Percentiles rank a stretch among this genome's conserved stretches.
phyloP scores from a whole-genome alignment of 2,888 invertebrate genomes.

The Metacarcinus magister region DNA sequence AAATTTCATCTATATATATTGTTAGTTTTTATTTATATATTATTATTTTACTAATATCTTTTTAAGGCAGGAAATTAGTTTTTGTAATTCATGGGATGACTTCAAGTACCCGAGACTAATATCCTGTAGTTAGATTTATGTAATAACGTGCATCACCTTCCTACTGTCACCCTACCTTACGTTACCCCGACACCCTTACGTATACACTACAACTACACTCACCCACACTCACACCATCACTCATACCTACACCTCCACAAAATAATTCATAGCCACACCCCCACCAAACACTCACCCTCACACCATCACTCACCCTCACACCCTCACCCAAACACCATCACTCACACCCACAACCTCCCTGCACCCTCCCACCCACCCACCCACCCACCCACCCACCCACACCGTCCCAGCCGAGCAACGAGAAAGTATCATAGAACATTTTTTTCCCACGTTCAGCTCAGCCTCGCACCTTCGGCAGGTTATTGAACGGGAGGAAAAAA shows the following conservation, averaged over 20 bases:
- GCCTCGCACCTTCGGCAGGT: not conserved
- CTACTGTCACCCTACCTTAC: not conserved
- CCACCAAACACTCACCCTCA: not conserved
- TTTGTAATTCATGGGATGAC: not conserved
- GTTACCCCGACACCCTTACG: not conserved
- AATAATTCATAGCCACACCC: not conserved
- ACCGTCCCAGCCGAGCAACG: not conserved
- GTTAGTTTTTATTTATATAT: not conserved
- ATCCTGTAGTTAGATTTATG: not conserved
- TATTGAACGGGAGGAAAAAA: not conserved
- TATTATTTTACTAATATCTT: not conserved
- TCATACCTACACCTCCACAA: not conserved
- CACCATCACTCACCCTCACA: constrained; percentile 30
- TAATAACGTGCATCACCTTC: not conserved
- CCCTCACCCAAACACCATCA: not conserved
- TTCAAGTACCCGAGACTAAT: not conserved
- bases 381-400: not conserved
- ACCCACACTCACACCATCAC: constrained; percentile 32
- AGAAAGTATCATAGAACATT: not conserved
- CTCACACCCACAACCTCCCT: constrained; percentile 12
- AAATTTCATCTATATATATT: not conserved
- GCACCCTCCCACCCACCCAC: not conserved
- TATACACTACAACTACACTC: not conserved
- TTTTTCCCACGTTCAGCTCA: constrained; percentile 21
- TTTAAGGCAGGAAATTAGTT: not conserved